phyloP scores from a whole-genome alignment of 2,888 invertebrate genomes.

The Synanthedon myopaeformis region DNA sequence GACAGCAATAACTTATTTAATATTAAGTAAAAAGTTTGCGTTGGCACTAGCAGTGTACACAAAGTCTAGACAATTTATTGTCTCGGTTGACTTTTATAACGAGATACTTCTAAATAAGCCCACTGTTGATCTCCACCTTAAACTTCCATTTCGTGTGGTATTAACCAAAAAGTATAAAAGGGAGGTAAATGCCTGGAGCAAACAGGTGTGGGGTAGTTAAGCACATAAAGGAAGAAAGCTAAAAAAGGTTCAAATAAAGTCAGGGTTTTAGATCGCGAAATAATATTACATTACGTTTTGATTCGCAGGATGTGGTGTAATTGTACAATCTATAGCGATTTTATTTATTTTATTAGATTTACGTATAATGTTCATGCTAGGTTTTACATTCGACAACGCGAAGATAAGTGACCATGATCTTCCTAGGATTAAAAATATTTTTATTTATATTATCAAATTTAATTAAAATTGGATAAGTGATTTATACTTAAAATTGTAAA shows the following conservation, averaged over 20 bases:
- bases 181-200: slow-evolving; percentile 42
- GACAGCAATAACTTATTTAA: too few species aligned
- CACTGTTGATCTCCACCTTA: neutral
- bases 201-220: slow-evolving; percentile 58
- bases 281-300: slow-evolving; percentile 50
- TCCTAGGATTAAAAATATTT: too few species aligned
- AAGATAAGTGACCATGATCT: too few species aligned
- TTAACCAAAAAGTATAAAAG: slow-evolving; percentile 33
- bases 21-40: too few species aligned
- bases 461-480: too few species aligned
- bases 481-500: too few species aligned
- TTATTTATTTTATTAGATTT: too few species aligned
- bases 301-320: slow-evolving; percentile 16
- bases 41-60: too few species aligned
- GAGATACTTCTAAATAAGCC: neutral
- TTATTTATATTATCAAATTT: too few species aligned
- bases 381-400: too few species aligned
- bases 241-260: slow-evolving; percentile 59
- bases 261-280: slow-evolving; percentile 45
- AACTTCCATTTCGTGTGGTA: neutral
- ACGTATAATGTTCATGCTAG: too few species aligned
- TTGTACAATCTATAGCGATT: neutral
- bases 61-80: too few species aligned
- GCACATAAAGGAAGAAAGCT: slow-evolving; percentile 57
- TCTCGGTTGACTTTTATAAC: neutral